A percentile compares a stretch with the other conserved stretches of the same genome.
phyloP scores from a whole-genome alignment of 2,113 vertebrate species.

The Nycticebus coucang region DNA sequence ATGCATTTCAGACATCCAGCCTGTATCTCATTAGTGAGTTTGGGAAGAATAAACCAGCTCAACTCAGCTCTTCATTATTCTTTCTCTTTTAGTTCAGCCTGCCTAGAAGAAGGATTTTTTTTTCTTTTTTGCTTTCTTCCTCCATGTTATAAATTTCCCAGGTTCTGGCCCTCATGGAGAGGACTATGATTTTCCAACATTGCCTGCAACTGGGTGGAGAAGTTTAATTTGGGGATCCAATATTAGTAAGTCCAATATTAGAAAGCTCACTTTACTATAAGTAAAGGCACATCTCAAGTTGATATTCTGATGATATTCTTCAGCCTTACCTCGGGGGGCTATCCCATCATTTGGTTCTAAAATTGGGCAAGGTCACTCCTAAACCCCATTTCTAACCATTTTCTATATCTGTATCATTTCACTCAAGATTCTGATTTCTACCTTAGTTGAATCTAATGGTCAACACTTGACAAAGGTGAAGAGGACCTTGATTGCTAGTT shows the following conservation, averaged over 20 bases:
- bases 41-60: background rate
- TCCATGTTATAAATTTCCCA: background rate
- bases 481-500: background rate
- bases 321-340: background rate
- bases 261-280: background rate
- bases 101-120: background rate
- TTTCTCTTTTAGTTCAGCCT: background rate
- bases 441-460: background rate
- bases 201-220: background rate
- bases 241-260: background rate
- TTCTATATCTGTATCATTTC: background rate
- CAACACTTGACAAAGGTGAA: background rate
- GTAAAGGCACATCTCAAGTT: background rate
- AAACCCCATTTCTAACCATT: background rate
- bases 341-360: background rate
- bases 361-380: background rate
- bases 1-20: background rate
- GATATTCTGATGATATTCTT: background rate
- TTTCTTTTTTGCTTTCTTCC: background rate
- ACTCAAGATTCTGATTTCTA: constrained; percentile 2
- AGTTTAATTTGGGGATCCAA: background rate
- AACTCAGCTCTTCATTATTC: background rate
- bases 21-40: background rate
- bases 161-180: background rate
- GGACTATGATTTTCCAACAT: constrained; percentile 5